A percentile compares a stretch with the other conserved stretches of the same genome.
phyloP scores from a whole-genome alignment of 1,140 invertebrate species.

The Drosophila tristis region DNA sequence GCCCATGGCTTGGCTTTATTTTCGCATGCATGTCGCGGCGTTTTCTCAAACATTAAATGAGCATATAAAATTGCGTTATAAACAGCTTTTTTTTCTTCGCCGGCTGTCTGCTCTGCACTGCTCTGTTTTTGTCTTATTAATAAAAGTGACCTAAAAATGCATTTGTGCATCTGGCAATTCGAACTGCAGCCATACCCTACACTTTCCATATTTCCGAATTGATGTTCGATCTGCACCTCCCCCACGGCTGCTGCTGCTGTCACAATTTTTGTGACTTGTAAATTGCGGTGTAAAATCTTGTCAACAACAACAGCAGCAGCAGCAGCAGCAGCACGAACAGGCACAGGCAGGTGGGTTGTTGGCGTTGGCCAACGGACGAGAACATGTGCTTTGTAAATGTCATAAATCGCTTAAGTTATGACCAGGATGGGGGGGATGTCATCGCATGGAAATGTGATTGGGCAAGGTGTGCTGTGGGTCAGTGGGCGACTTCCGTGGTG shows the following conservation, averaged over 20 bases:
- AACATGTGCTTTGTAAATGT: constrained; percentile 61
- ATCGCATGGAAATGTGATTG: constrained; percentile 14
- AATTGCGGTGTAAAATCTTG: constrained; percentile 35
- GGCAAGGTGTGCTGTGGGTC: constrained; percentile 35
- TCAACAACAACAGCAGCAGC: constrained; percentile 38
- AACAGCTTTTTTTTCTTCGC: constrained; percentile 9
- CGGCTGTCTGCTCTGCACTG: background rate
- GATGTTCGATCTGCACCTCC: constrained; percentile 35
- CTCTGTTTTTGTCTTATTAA: constrained; percentile 48
- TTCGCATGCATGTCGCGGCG: constrained; percentile 34
- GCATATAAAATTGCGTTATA: constrained; percentile 67
- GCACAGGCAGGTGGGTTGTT: constrained; percentile 40
- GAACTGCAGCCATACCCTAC: constrained; percentile 9
- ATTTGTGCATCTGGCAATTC: constrained; percentile 56
- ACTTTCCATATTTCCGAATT: constrained; percentile 46
- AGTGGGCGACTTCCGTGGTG: constrained; percentile 11
- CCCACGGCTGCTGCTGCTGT: background rate
- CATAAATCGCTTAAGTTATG: constrained; percentile 59
- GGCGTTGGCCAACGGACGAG: constrained; percentile 50
- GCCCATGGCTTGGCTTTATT: constrained; percentile 5
- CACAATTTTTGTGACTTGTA: constrained; percentile 21
- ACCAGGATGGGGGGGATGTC: constrained; percentile 17
- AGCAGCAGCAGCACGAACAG: constrained; percentile 36
- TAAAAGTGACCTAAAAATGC: constrained; percentile 78
- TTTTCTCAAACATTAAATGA: constrained; percentile 59